These are phyloP conservation scores for Temnopleurus reevesii DNA, from an alignment of 53 echinoderm and acorn worm genomes.

Conservation along the genomic window DNA sequence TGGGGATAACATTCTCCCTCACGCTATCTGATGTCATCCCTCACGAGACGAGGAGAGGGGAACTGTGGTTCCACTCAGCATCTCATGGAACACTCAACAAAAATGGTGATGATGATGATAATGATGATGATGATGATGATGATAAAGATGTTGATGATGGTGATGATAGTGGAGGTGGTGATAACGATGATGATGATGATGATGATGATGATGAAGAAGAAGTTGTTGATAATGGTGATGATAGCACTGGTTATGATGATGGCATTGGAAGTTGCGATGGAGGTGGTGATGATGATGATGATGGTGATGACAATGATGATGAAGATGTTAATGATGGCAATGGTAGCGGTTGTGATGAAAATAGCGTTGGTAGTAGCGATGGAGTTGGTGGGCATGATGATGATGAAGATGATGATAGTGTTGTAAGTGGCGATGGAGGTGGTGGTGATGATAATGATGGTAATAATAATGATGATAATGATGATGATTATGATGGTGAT, in stretches of 20 bases:
- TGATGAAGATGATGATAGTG: background rate
- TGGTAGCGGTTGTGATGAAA: background rate
- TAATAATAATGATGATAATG: background rate
- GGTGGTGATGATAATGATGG: background rate
- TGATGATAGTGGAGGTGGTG: background rate
- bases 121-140: background rate
- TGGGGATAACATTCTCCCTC: slow-evolving; percentile 9
- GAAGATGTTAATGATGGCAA: background rate
- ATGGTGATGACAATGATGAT: background rate
- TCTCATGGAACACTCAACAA: background rate
- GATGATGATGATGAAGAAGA: background rate
- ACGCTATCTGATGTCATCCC: slow-evolving; percentile 15
- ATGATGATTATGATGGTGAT: background rate
- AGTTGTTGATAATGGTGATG: background rate
- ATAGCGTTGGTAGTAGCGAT: background rate
- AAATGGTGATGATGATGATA: background rate
- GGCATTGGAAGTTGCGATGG: no score
- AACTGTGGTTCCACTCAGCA: slow-evolving; percentile 18
- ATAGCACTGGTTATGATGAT: background rate
- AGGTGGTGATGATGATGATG: background rate
- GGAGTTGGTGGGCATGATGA: background rate
- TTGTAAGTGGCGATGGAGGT: background rate
- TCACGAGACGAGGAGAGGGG: no score
- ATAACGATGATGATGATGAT: background rate
- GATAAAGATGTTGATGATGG: background rate